Evolutionary conservation across 2,888 invertebrate species (phyloP).

Genomic region (Hyalella azteca): DNA sequence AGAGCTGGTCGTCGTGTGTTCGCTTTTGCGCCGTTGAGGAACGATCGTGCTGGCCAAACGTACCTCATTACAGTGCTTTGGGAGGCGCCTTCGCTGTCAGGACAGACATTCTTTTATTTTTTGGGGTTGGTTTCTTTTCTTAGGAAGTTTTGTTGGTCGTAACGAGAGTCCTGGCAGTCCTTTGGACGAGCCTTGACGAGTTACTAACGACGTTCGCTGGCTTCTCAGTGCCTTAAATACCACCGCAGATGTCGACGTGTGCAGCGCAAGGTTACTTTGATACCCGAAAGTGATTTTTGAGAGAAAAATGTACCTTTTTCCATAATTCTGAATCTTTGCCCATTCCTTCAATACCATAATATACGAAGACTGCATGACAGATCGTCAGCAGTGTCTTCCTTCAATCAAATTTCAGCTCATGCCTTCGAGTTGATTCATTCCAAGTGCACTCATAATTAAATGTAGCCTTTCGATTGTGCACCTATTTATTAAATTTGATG

Average conservation of each 20-base stretch:
- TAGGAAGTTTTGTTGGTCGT: background rate
- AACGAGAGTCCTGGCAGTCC: constrained; percentile 14
- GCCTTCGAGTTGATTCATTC: too few relatives aligned
- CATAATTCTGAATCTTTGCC: too few relatives aligned
- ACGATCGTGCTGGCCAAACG: constrained; percentile 4
- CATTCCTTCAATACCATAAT: too few relatives aligned
- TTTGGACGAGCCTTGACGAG: constrained; percentile 20
- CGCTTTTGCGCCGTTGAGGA: background rate
- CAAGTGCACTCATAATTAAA: too few relatives aligned
- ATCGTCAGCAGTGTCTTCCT: too few relatives aligned
- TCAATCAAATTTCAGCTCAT: too few relatives aligned
- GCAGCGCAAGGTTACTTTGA: too few relatives aligned
- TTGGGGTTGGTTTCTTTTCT: constrained; percentile 35
- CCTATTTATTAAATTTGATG: too few relatives aligned
- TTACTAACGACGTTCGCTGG: constrained; percentile 22
- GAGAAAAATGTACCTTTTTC: too few relatives aligned
- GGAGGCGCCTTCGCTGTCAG: constrained; percentile 15
- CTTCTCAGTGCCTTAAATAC: background rate
- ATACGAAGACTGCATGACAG: too few relatives aligned
- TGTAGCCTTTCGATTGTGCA: too few relatives aligned
- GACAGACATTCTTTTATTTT: constrained; percentile 12
- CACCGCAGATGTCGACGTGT: background rate
- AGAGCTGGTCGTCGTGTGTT: background rate
- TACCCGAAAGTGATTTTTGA: too few relatives aligned
- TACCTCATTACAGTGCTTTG: constrained; percentile 16